Conservation (phyloP, 2,797 vertebrate species). For the Buphagus erythrorhynchus region DNA sequence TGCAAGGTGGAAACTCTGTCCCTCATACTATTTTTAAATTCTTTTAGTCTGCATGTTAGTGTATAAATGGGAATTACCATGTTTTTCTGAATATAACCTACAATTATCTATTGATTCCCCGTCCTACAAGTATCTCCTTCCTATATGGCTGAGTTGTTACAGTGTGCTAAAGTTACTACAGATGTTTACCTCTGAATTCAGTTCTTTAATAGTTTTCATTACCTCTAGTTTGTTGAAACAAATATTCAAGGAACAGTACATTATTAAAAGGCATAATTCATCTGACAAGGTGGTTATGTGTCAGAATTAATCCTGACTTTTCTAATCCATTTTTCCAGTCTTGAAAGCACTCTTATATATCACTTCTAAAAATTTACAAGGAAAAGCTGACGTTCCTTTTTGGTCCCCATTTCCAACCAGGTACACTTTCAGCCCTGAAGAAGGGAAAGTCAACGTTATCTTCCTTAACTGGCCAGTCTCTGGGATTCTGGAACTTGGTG, state of each 20-base stretch:
- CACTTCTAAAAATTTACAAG: background rate
- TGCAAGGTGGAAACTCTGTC: background rate
- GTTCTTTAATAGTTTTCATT: background rate
- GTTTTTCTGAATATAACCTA: background rate
- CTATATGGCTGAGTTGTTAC: background rate
- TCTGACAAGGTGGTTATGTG: background rate
- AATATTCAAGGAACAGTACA: background rate
- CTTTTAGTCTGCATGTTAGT: background rate
- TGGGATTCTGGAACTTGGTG: slow-evolving; percentile 80
- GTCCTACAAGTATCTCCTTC: background rate
- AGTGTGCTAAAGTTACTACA: background rate
- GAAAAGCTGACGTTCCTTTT: background rate
- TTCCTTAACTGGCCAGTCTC: slow-evolving; percentile 87
- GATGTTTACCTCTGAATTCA: background rate
- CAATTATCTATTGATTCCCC: background rate
- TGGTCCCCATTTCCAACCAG: slow-evolving; percentile 70
- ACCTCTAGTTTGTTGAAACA: background rate
- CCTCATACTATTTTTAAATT: fast-evolving
- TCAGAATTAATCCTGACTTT: background rate
- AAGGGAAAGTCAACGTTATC: slow-evolving; percentile 82
- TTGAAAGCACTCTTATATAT: background rate
- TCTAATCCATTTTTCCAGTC: background rate
- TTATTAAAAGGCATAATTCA: background rate
- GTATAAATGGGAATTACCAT: background rate
- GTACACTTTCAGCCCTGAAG: slow-evolving; percentile 87